Evolutionary conservation across 2,797 vertebrate species (phyloP).

Genomic region (Peromyscus attwateri): DNA sequence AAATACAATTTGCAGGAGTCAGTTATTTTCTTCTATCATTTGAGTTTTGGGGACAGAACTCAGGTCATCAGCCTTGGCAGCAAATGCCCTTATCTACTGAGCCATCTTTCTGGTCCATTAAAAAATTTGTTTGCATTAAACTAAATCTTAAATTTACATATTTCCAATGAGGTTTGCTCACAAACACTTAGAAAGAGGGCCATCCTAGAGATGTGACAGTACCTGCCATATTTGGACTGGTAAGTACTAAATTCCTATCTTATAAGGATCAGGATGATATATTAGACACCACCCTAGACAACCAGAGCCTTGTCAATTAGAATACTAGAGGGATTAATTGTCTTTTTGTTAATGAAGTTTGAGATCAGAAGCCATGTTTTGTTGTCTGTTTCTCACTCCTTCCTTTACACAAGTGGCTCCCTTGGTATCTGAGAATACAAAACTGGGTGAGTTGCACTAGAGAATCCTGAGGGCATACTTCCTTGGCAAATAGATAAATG

Average conservation of each 20-base stretch:
- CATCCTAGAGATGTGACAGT: neutral
- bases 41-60: neutral
- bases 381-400: neutral
- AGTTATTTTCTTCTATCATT: neutral
- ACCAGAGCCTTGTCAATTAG: neutral
- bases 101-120: neutral
- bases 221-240: neutral
- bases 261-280: neutral
- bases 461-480: neutral
- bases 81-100: neutral
- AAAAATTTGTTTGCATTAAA: neutral
- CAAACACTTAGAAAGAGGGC: neutral
- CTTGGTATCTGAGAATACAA: neutral
- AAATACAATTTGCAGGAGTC: neutral
- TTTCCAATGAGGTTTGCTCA: neutral
- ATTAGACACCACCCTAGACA: neutral
- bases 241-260: neutral
- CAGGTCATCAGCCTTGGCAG: neutral
- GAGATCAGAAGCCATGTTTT: neutral
- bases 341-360: neutral
- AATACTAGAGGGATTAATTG: neutral
- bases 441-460: neutral
- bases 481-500: neutral
- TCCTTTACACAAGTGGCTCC: neutral
- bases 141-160: neutral